Percentiles rank a stretch among this genome's conserved stretches.
phyloP scores from a whole-genome alignment of 53 echinoderm and acorn worm species.

The Astropecten irregularis region DNA sequence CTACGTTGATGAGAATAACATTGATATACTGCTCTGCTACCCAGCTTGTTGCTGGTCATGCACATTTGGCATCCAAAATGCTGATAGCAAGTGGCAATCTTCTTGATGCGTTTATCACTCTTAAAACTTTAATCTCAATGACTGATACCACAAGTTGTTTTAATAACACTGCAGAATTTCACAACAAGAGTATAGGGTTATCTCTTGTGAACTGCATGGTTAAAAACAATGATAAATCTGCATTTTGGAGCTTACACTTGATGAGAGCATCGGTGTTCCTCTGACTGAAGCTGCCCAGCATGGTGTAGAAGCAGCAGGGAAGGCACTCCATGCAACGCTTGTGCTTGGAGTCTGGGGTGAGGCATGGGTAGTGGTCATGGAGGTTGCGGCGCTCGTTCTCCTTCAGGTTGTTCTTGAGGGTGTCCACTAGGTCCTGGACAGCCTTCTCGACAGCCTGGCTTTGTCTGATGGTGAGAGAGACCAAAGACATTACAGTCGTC shows the following conservation, averaged over 20 bases:
- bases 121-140: too few relatives aligned
- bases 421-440: conserved; percentile 88
- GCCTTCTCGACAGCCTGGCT: conserved; percentile 95
- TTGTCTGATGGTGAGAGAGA: conserved; percentile 65
- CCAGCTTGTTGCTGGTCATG: too few relatives aligned
- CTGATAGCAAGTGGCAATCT: too few relatives aligned
- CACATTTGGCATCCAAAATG: too few relatives aligned
- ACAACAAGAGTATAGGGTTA: too few relatives aligned
- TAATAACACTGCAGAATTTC: too few relatives aligned
- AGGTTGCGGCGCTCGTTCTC: conserved; percentile 81
- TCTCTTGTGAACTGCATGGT: too few relatives aligned
- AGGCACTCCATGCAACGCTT: conserved; percentile 98
- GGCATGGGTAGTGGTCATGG: conserved; percentile 86
- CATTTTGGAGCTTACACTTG: conserved; percentile 83
- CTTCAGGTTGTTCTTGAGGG: conserved; percentile 77
- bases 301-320: conserved; percentile 92
- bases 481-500: background rate
- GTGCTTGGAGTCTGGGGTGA: conserved; percentile 95
- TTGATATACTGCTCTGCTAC: too few relatives aligned
- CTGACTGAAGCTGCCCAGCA: conserved; percentile 96
- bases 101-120: too few relatives aligned
- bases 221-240: too few relatives aligned
- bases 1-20: too few relatives aligned
- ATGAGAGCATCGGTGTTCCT: conserved; percentile 97
- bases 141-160: too few relatives aligned